Conservation (phyloP, 2,113 vertebrate genomes). For the Lepus timidus region DNA sequence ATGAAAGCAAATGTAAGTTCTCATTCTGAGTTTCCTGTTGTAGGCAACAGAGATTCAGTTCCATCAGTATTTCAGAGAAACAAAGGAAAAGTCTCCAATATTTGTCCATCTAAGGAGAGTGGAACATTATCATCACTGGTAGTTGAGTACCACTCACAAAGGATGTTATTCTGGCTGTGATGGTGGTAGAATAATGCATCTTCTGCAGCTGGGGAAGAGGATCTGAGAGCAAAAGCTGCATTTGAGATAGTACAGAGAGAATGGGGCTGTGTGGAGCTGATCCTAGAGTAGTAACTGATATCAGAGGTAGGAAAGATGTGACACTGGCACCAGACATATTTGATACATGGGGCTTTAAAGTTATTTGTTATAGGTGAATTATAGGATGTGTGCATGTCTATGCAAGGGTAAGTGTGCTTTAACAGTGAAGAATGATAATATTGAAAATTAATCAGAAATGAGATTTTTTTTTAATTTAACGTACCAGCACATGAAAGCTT, state of each 20-base stretch:
- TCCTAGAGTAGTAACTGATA: neutral
- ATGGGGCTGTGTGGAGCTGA: neutral
- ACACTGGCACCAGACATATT: neutral
- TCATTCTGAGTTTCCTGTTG: neutral
- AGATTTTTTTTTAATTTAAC: neutral
- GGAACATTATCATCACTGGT: neutral
- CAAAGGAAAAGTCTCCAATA: neutral
- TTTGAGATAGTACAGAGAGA: neutral
- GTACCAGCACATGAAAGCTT: neutral
- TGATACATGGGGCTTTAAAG: neutral
- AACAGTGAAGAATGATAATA: neutral
- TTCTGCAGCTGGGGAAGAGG: neutral
- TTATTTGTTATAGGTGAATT: neutral
- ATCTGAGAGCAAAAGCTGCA: neutral
- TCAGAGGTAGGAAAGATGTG: neutral
- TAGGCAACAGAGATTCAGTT: neutral
- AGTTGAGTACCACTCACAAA: neutral
- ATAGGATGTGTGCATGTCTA: fast-evolving
- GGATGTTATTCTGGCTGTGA: fast-evolving
- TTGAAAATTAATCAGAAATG: neutral
- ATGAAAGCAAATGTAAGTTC: neutral
- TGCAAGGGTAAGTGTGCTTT: neutral
- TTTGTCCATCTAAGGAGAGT: neutral
- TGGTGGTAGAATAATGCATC: fast-evolving
- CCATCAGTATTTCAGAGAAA: neutral